Evolutionary conservation across 2,113 vertebrate species (phyloP).

Genomic region (Notiomystis cincta): DNA sequence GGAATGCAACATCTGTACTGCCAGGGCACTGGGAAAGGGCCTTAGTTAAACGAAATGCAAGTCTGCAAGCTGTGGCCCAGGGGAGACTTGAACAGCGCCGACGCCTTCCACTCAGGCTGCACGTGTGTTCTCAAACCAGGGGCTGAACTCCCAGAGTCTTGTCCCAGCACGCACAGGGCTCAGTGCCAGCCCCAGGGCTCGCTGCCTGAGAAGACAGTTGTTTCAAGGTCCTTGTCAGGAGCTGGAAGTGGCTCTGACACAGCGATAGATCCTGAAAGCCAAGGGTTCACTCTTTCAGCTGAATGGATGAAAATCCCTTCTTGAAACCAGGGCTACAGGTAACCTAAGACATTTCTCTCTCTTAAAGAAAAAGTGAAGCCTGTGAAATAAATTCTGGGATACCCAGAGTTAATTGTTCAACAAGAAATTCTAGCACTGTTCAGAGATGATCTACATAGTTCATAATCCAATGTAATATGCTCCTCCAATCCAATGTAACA

Average conservation of each 20-base stretch:
- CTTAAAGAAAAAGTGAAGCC: not conserved
- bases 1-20: not conserved
- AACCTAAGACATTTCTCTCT: not conserved
- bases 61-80: not conserved
- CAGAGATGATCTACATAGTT: conserved; percentile 58
- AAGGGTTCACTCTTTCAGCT: not conserved
- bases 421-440: conserved; percentile 64
- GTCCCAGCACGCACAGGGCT: not conserved
- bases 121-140: not conserved
- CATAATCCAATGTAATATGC: conserved; percentile 61
- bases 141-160: not conserved
- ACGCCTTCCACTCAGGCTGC: not conserved
- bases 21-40: not conserved
- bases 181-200: not conserved
- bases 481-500: conserved; percentile 65
- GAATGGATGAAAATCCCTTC: not conserved
- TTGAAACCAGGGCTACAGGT: not conserved
- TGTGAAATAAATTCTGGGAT: not conserved
- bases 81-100: not conserved
- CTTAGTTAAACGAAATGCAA: not conserved
- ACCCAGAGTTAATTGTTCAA: conserved; percentile 2
- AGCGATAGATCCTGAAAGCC: not conserved
- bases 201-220: not conserved
- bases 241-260: not conserved
- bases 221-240: not conserved